These are phyloP conservation scores for Paguma larvata DNA, from an alignment of 2,797 vertebrate species.

Conservation along the genomic window DNA sequence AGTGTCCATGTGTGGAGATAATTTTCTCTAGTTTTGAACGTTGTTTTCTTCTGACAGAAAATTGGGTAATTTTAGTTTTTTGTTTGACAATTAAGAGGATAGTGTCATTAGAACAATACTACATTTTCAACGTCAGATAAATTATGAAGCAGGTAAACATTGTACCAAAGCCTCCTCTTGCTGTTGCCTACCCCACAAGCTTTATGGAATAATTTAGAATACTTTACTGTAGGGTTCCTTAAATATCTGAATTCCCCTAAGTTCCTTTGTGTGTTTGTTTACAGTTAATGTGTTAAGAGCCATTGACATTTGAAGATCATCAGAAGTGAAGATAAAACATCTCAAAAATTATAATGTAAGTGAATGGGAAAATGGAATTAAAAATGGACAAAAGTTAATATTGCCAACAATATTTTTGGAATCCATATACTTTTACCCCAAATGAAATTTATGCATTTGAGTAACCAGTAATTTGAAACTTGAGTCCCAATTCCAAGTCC, in stretches of 20 bases:
- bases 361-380: slow-evolving; percentile 75
- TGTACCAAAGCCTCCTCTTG: neutral
- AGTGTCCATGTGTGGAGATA: neutral
- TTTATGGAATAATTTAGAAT: slow-evolving; percentile 66
- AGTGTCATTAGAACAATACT: slow-evolving; percentile 38
- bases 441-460: slow-evolving; percentile 52
- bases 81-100: neutral
- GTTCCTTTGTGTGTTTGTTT: slow-evolving; percentile 84
- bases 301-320: slow-evolving; percentile 83
- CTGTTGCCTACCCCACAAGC: neutral
- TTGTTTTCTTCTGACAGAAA: slow-evolving; percentile 12
- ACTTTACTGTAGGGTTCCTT: slow-evolving; percentile 64
- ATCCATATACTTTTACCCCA: slow-evolving; percentile 41
- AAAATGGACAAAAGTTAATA: slow-evolving; percentile 62
- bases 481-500: neutral
- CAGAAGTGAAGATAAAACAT: slow-evolving; percentile 84
- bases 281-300: slow-evolving; percentile 85
- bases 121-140: slow-evolving; percentile 41
- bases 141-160: slow-evolving; percentile 3
- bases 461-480: slow-evolving; percentile 62
- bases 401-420: slow-evolving; percentile 57
- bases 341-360: slow-evolving; percentile 85
- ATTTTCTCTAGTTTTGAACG: slow-evolving; percentile 39
- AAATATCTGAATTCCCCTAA: slow-evolving; percentile 77
- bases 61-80: slow-evolving; percentile 24